phyloP scores from a whole-genome alignment of 2,888 invertebrate species.

The Taenaris catops region DNA sequence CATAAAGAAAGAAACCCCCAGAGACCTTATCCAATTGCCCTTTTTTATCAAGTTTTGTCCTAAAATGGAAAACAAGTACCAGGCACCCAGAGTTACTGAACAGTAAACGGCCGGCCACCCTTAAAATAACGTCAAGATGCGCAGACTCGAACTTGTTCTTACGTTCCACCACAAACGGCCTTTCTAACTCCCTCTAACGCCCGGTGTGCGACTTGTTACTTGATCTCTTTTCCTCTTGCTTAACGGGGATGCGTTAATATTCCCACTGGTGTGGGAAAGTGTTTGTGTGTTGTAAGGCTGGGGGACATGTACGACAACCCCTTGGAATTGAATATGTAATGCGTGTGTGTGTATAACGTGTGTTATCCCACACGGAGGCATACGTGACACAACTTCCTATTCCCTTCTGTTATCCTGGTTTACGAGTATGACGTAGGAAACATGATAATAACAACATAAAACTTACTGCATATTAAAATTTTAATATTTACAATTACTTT shows the following conservation, averaged over 20 bases:
- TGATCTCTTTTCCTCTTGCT: constrained; percentile 51
- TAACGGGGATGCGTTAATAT: constrained; percentile 45
- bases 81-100: constrained; percentile 51
- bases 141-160: constrained; percentile 66
- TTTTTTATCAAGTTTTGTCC: constrained; percentile 79
- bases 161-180: constrained; percentile 39
- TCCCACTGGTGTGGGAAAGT: constrained; percentile 32
- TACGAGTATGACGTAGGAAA: constrained; percentile 75
- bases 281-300: constrained; percentile 48
- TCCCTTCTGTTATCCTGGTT: constrained; percentile 60
- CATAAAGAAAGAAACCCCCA: not conserved
- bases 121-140: constrained; percentile 62
- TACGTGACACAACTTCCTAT: constrained; percentile 59
- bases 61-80: constrained; percentile 79
- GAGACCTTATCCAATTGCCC: constrained; percentile 39
- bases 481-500: too few species aligned
- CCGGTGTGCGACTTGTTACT: constrained; percentile 21
- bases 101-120: constrained; percentile 58
- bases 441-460: too few species aligned
- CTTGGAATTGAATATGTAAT: constrained; percentile 56
- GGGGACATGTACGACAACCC: constrained; percentile 60
- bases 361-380: constrained; percentile 57
- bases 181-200: constrained; percentile 65
- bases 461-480: too few species aligned
- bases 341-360: constrained; percentile 66